Base-by-base conservation (phyloP, 2,113 vertebrate genomes). In the Gymnarchus niloticus region DNA sequence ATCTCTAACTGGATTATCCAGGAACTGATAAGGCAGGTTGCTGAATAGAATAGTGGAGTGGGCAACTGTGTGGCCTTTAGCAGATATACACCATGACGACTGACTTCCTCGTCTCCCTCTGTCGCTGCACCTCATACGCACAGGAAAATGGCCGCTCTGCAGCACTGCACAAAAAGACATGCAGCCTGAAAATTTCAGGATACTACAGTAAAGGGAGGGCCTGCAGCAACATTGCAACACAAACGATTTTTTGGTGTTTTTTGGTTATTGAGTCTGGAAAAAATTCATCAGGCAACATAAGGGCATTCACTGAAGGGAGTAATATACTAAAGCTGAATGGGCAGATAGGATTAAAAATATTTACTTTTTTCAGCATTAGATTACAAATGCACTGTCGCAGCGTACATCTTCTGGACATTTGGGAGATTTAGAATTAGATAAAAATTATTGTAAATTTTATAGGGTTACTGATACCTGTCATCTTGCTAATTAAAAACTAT, bases 11-110 rank as follows among this genome's bases (percentile, higher is more conserved):
- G 78, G 84, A 87, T 87, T 49, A 37, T 54, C 52, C 57, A 54
- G 82, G 59, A 61, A 61, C 44, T 73, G 80, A 65, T 85, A 88
- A 83, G 44, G 46, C 51, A 73, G 81, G 69, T 80, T 85, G n/a
- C 25, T 48, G 10, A 56, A 61, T 69, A 52, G 65, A 78, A 69
- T 57, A 59, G 78, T 77, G 56, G 83, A 28, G 83, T 37, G 56
- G 84, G 48, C 51, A 69, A 8, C 41, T 73, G 25, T 25, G 33
- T 44, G 56, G 80, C 85, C 61, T 49, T 59, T 83, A 44, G 19
- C 59, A 23, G 48, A 52, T 85, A 73, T 48, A 28, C 28, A 54
- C 21, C n/a, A 17, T 85, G 56, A 86, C 84, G 59, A 33, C 28
- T 25, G 37, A 51, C 78, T 56, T 54, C 6, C 19, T 44, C 46